Base-by-base conservation (phyloP, 2,113 vertebrate genomes). In the Potamarius usumacintae region DNA sequence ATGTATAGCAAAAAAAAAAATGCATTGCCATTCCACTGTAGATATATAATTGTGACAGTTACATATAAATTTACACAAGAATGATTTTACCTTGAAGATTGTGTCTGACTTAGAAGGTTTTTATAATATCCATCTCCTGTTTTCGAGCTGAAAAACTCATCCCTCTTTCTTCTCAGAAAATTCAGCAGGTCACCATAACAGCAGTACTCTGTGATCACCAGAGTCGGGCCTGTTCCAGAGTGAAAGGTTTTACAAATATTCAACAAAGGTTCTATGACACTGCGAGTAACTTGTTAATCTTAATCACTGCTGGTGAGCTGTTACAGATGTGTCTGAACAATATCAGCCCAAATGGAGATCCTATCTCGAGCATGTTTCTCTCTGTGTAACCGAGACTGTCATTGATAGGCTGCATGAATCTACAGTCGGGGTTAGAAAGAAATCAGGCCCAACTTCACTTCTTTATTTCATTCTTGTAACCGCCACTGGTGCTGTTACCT, bases 121-220 rank as follows among this genome's bases (percentile, higher is more conserved):
- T 97, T 97, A 57, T 99, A 99, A 93, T 96, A 96, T 87, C 96
- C 93, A 87, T 97, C 96, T 79, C 92, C 91, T 0, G 94, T 96
- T 93, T 97, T 97, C 84, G 96, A 96, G 89, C 96, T 99, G 92
- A 99, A 95, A 92, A 98, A 99, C 3, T 95, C 96, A 91, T 98
- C 96, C 81, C 97, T 96, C 92, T 99, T 99, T 88, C 96, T 94
- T 86, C 97, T 96, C 92, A 99, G 95, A 95, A 98, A 99, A 96
- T 99, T 99, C 93, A 99, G 93, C 92, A 99, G 97, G 94, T 99
- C 98, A n/a, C 98, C 98, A 92, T 99, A 98, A 95, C 98, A 99
- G 96, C 98, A 99, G 92, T 98, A 99, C 90, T 99, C 98, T 0
- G 98, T 99, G 92, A 99, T 99, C 92, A 99, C 97, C 93, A 99